Evolutionary conservation across 1,140 invertebrate species (phyloP), one percentile per base, ranked within the genome.

Genomic region (Drosophila biarmipes): DNA sequence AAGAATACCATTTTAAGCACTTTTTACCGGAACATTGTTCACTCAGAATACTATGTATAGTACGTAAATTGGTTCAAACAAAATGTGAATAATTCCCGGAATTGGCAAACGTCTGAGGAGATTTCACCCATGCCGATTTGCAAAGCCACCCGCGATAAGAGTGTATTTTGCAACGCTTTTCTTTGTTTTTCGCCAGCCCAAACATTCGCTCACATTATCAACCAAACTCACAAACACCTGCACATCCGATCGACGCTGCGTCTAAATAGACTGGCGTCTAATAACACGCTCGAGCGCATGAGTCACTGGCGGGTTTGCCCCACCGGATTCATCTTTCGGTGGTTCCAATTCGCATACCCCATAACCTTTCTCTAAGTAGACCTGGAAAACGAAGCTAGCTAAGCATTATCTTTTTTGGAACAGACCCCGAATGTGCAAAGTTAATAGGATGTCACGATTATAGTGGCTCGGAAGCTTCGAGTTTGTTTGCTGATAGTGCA

Each of bases 191-290:
- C 5, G 15, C 14, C 14, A 11, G 21, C 12, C 12, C 38, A 63
- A 63, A 63, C 42, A 45, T 64, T 64, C 10, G 31, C 0, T 19
- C 2, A 31, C 27, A 34, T 62, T 64, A 64, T 64, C 40, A 61
- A 45, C 15, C 4, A 27, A 24, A 12, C 15, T 45, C 29, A 43
- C 40, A 62, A 27, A n/a, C 29, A 62, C 15, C 11, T 12, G 1
- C 15, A 29, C 24, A 48, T 15, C 1, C 24, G 45, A 48, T 48
- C 45, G n/a, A 4, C 45, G 45, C 4, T 27, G 24, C 29, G 45
- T 29, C 46, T 31, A 17, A 49, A 17, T 27, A 31, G 14, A 54
- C 24, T 57, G 24, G 21, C 58, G 27, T 55, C n/a, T 34, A 43
- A 2, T 11, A 58, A 58, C n/a, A n/a, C 4, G n/a, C n/a, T n/a